Evolutionary conservation across 2,888 invertebrate species (phyloP).

Genomic region (Formica aserva): DNA sequence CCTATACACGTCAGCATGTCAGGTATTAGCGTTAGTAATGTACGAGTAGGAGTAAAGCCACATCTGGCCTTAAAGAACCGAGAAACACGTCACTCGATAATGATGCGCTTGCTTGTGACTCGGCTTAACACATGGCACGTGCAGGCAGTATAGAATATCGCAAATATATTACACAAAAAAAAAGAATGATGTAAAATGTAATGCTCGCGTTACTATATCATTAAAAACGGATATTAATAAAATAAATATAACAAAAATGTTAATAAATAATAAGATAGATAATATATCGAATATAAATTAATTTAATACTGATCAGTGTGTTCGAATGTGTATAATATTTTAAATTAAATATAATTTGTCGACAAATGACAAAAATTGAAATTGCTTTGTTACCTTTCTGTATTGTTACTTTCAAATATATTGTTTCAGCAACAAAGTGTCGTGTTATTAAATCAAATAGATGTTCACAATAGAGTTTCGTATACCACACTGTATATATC

Average conservation of each 20-base stretch:
- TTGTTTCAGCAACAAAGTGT: background rate
- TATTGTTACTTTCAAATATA: background rate
- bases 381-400: background rate
- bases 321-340: background rate
- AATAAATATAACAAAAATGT: background rate
- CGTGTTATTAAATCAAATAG: constrained; percentile 1
- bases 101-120: constrained; percentile 15
- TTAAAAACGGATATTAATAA: background rate
- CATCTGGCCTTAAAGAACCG: constrained; percentile 45
- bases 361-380: background rate
- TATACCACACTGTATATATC: background rate
- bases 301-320: background rate
- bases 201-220: background rate
- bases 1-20: constrained; percentile 35
- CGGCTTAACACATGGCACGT: constrained; percentile 36
- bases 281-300: background rate
- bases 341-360: background rate
- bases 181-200: background rate
- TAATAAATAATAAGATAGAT: background rate
- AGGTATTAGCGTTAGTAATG: constrained; percentile 15
- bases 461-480: constrained; percentile 37
- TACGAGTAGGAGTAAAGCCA: constrained; percentile 23
- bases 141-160: background rate
- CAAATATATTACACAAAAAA: background rate
- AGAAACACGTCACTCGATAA: constrained; percentile 44